Evolutionary conservation across 2,113 vertebrate genomes (phyloP), one percentile per base, ranked within the genome.

Genomic region (Cyanocitta stelleri): DNA sequence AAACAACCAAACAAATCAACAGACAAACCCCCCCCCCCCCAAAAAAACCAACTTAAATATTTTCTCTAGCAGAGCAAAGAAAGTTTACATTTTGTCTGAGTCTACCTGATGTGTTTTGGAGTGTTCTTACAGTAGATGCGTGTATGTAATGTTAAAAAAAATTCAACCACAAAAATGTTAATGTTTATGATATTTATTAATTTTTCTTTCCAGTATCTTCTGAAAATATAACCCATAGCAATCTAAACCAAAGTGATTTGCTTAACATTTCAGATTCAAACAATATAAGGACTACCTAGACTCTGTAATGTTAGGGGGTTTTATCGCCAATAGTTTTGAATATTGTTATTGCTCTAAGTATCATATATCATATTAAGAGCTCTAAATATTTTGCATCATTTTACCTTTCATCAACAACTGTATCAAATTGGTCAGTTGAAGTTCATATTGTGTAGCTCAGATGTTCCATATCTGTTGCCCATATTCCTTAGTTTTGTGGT

Each of bases 271-370:
- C 22, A 48, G 32, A n/a, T 72, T 85, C 55, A 68, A 56, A 21
- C n/a, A 78, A 18, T 43, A 4, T 27, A 67, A 82, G 33, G 6
- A 79, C 44, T 37, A 1, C 7, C 20, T 11, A 66, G 51, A 56
- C 12, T 33, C 26, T 26, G 8, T 66, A 43, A 35, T 20, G 9
- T 41, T 37, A 39, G 10, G 11, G 10, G 1, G 1, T 58, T 82
- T 85, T 94, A 74, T 59, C 81, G 97, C 85, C 51, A 63, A 56
- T 96, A 93, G 67, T 77, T 93, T 74, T 93, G 68, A 91, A 85
- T 73, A 82, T 89, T 94, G 68, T 93, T 94, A 91, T 23, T 56
- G 7, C 26, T 92, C 26, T 96, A 69, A 93, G 33, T 96, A 84
- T 58, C 41, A 43, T 83, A 19, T 84, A 77, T 77, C 26, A 32